These are phyloP conservation scores for Nomada goodeniana DNA, from an alignment of 2,888 invertebrate species.

Conservation along the genomic window DNA sequence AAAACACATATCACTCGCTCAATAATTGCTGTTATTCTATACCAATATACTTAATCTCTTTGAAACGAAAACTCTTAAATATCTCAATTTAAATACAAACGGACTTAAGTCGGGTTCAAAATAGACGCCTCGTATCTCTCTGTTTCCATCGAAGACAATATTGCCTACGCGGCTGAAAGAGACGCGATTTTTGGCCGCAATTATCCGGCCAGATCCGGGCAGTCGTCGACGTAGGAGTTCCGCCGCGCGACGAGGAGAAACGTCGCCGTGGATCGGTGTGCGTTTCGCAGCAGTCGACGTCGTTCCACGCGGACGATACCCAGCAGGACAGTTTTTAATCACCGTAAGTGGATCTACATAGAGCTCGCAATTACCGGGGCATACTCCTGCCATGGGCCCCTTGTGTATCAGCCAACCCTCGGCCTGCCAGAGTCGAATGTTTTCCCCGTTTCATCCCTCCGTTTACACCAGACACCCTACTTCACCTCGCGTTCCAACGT, in stretches of 20 bases:
- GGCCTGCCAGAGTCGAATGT: slow-evolving; percentile 65
- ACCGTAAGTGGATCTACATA: slow-evolving; percentile 85
- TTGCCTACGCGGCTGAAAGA: no score
- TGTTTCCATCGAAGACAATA: background rate
- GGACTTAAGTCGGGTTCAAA: no score
- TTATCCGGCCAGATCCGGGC: slow-evolving; percentile 18
- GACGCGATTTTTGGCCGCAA: background rate
- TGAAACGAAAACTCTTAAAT: no score
- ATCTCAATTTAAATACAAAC: no score
- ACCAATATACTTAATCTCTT: no score
- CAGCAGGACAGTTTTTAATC: slow-evolving; percentile 85
- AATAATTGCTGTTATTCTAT: no score
- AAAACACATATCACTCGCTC: no score
- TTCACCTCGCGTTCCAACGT: slow-evolving; percentile 11
- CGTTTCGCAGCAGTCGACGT: slow-evolving; percentile 42
- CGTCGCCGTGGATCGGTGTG: slow-evolving; percentile 6
- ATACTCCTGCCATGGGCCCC: slow-evolving; percentile 80
- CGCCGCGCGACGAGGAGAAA: slow-evolving; percentile 5
- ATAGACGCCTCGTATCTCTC: background rate
- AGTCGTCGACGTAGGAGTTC: slow-evolving; percentile 19
- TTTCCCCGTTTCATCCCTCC: slow-evolving; percentile 74
- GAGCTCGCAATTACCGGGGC: slow-evolving; percentile 83
- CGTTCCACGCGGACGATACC: slow-evolving; percentile 77
- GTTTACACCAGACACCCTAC: slow-evolving; percentile 41
- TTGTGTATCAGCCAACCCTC: slow-evolving; percentile 79